A percentile compares a stretch with the other conserved stretches of the same genome.
Conservation (phyloP, 2,797 vertebrate genomes). For the Sebastes nivosus region DNA sequence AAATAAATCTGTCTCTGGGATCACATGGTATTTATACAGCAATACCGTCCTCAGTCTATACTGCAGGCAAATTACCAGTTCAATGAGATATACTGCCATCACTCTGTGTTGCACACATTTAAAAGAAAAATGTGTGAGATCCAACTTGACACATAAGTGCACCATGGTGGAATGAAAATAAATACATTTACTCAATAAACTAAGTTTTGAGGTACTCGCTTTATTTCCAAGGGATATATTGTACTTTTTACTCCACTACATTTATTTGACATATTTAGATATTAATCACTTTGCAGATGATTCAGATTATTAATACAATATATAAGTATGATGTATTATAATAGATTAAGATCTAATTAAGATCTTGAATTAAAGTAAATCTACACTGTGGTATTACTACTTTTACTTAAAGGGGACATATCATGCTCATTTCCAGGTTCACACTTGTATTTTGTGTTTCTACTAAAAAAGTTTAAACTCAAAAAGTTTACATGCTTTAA, state of each 20-base stretch:
- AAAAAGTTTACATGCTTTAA: too few relatives aligned
- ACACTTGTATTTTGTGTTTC: too few relatives aligned
- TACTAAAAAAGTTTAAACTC: too few relatives aligned
- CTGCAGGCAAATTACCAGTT: slow-evolving; percentile 1
- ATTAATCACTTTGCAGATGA: background rate
- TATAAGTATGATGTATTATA: background rate
- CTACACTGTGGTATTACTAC: too few relatives aligned
- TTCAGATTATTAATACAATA: background rate
- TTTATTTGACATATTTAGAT: background rate
- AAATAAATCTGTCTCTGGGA: slow-evolving; percentile 22
- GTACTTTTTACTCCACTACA: background rate
- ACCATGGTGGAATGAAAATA: background rate
- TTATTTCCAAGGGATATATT: background rate
- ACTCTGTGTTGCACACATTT: background rate
- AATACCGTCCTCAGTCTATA: background rate
- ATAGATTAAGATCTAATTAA: too few relatives aligned
- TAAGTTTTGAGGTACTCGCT: background rate
- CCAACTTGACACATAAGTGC: background rate
- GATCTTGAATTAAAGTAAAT: too few relatives aligned
- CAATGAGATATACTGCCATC: slow-evolving; percentile 11
- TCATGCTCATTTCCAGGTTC: too few relatives aligned
- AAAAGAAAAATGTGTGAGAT: slow-evolving; percentile 16
- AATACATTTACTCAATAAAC: background rate
- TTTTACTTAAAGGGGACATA: too few relatives aligned
- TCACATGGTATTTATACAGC: slow-evolving; percentile 16